Percentiles rank a stretch among this genome's conserved stretches.
Conservation (phyloP, 2,113 vertebrate species). For the Okapia johnstoni region DNA sequence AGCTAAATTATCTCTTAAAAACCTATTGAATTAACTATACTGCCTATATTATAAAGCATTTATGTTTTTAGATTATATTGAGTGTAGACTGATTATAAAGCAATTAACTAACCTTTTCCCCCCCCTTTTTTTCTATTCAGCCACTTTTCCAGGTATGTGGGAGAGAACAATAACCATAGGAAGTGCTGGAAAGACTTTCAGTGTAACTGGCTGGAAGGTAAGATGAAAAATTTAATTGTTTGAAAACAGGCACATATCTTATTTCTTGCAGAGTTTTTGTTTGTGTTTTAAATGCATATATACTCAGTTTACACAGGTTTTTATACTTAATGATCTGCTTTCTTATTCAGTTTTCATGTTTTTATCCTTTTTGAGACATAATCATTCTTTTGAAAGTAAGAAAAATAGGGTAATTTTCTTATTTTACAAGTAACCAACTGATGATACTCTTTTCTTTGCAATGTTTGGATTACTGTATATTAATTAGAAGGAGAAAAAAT, state of each 20-base stretch:
- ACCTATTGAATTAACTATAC: background rate
- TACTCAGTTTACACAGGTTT: background rate
- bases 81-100: slow-evolving; percentile 3
- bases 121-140: slow-evolving; percentile 73
- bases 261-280: background rate
- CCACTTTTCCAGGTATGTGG: slow-evolving; percentile 97
- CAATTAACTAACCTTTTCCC: background rate
- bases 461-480: background rate
- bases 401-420: background rate
- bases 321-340: background rate
- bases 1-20: background rate
- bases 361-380: background rate
- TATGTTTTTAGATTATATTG: slow-evolving; percentile 38
- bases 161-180: slow-evolving; percentile 94
- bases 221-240: slow-evolving; percentile 38
- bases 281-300: background rate
- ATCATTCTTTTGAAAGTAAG: slow-evolving; percentile 38
- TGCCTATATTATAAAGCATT: background rate
- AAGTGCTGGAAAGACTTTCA: slow-evolving; percentile 96
- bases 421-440: background rate
- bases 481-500: background rate
- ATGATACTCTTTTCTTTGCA: background rate
- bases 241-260: slow-evolving; percentile 16
- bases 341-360: background rate
- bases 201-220: slow-evolving; percentile 98